phyloP scores from a whole-genome alignment of 2,888 invertebrate genomes.

The Anoplius nigerrimus region DNA sequence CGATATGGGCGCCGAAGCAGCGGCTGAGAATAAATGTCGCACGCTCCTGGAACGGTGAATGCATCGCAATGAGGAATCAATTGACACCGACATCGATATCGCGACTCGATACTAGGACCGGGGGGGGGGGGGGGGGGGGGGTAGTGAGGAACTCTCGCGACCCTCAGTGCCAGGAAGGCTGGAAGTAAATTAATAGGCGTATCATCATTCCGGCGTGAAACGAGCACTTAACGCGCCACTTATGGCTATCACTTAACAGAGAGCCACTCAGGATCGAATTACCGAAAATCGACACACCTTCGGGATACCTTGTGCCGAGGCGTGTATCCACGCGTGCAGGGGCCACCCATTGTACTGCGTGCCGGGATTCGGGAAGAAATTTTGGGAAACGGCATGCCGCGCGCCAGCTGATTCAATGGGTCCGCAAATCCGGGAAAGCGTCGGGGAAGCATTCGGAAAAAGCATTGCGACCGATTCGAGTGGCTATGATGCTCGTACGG shows the following conservation, averaged over 20 bases:
- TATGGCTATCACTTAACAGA: constrained; percentile 69
- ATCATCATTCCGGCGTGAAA: constrained; percentile 69
- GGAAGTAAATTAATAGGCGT: constrained; percentile 72
- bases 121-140: no score
- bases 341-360: background rate
- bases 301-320: constrained; percentile 48
- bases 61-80: constrained; percentile 23
- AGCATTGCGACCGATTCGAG: no score
- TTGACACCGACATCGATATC: constrained; percentile 24
- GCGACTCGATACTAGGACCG: constrained; percentile 13
- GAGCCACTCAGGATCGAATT: constrained; percentile 74
- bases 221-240: constrained; percentile 71
- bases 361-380: constrained; percentile 43
- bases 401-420: constrained; percentile 32
- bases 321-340: constrained; percentile 44
- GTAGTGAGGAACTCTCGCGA: constrained; percentile 32
- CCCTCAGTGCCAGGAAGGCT: constrained; percentile 24
- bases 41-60: background rate
- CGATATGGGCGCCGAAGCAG: no score
- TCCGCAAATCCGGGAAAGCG: no score
- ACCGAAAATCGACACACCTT: constrained; percentile 73
- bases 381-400: constrained; percentile 38
- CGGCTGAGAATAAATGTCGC: background rate
- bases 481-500: no score
- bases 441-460: no score